Base-by-base conservation (phyloP, 2,888 invertebrate genomes). In the Drosophila kokeensis region DNA sequence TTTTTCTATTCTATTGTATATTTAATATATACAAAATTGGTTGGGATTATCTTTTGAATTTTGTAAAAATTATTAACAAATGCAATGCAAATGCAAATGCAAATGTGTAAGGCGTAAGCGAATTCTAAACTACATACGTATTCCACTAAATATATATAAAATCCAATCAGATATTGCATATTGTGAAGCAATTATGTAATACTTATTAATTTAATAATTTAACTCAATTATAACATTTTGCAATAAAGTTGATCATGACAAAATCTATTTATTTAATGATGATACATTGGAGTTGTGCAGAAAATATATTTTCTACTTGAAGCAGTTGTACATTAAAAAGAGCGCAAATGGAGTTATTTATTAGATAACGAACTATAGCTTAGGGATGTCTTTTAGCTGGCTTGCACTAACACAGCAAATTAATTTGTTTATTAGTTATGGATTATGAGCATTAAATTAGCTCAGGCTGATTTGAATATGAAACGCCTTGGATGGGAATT, bases 221-320 rank as follows among this genome's bases (percentile, higher is more conserved):
- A 76, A 78, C 61, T 78, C 62, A 89, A 77, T 87, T 89, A 84
- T 83, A 89, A 69, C 62, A 54, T 80, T 89, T 87, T 79, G 82
- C 83, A 80, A 80, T 80, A 80, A 80, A 87, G 87, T 83, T 87
- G 76, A 82, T 76, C 79, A 78, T 74, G 79, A 79, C 53, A 69
- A 73, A 66, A 50, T 38, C 58, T 36, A 63, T 34, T 30, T 61
- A 67, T 64, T 63, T 30, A 63, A 57, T 52, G 48, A 48, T 73
- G 38, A 59, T 29, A 40, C 29, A 2, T 52, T 62, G 70, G 79
- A 76, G 62, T 63, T 74, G 36, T 79, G 75, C 68, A 62, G 62
- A 32, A 53, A 2, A 18, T 34, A 21, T n/a, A 15, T 53, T 40
- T 58, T 59, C 18, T 4, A 7, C 42, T 48, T 38, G 27, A 32